Evolutionary conservation across 2,888 invertebrate genomes (phyloP).

Genomic region (Hemaris fuciformis): DNA sequence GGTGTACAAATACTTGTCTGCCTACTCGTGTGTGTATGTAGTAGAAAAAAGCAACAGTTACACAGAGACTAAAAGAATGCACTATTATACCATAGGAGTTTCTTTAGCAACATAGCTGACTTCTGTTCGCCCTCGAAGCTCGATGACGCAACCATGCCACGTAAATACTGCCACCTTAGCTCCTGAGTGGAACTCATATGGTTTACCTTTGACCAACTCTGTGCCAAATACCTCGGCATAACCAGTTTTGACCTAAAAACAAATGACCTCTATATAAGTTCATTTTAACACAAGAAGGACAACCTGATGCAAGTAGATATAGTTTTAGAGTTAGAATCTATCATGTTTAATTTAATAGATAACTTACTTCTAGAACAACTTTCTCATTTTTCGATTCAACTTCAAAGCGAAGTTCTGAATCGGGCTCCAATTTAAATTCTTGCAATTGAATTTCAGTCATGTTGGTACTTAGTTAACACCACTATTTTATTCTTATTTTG

Average conservation of each 20-base stretch:
- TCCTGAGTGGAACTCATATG: slow-evolving; percentile 93
- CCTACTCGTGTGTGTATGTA: no score
- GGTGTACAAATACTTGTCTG: no score
- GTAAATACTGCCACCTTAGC: slow-evolving; percentile 98
- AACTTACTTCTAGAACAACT: slow-evolving; percentile 87
- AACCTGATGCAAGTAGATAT: no score
- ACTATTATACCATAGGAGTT: slow-evolving; percentile 92
- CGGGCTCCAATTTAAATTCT: slow-evolving; percentile 92
- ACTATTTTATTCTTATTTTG: neutral
- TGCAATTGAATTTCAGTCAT: slow-evolving; percentile 78
- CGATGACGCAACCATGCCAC: slow-evolving; percentile 96
- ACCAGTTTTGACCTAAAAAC: slow-evolving; percentile 90
- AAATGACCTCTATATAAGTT: slow-evolving; percentile 16
- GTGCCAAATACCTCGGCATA: slow-evolving; percentile 98
- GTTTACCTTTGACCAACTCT: slow-evolving; percentile 95
- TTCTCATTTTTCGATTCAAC: slow-evolving; percentile 93
- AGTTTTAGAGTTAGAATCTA: no score
- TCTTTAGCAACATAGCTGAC: slow-evolving; percentile 97
- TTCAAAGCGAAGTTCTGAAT: slow-evolving; percentile 96
- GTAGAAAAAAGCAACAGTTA: no score
- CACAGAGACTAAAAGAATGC: slow-evolving; percentile 15
- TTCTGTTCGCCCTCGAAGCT: slow-evolving; percentile 93
- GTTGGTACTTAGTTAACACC: slow-evolving; percentile 20
- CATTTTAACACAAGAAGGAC: neutral
- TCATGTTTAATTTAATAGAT: neutral